A percentile compares a stretch with the other conserved stretches of the same genome.
phyloP scores from a whole-genome alignment of 2,113 vertebrate genomes.

The Ginglymostoma cirratum region DNA sequence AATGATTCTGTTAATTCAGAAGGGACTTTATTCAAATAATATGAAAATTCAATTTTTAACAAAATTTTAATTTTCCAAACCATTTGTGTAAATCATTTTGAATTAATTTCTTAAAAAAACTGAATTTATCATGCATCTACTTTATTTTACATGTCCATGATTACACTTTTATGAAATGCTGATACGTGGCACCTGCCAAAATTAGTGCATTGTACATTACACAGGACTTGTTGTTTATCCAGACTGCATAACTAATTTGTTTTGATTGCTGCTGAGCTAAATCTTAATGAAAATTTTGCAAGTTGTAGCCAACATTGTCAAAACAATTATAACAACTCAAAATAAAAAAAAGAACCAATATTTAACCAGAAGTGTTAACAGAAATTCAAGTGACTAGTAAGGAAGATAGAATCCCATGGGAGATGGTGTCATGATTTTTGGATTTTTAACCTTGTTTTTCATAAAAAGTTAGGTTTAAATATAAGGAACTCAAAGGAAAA shows the following conservation, averaged over 20 bases:
- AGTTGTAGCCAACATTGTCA: not conserved
- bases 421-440: not conserved
- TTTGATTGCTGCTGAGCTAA: not conserved
- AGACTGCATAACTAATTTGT: not conserved
- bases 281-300: not conserved
- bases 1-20: not conserved
- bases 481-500: not conserved
- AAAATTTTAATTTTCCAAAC: not conserved
- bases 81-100: not conserved
- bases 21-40: not conserved
- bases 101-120: not conserved
- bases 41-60: not conserved
- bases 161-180: not conserved
- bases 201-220: not conserved
- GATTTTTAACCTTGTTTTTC: not conserved
- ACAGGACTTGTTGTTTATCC: not conserved
- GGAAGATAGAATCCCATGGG: not conserved
- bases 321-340: not conserved
- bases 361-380: not conserved
- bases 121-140: not conserved
- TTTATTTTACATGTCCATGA: not conserved
- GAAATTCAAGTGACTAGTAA: not conserved
- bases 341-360: not conserved
- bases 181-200: not conserved
- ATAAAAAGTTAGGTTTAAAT: not conserved